A percentile compares a stretch with the other conserved stretches of the same genome.
phyloP scores from a whole-genome alignment of 2,797 vertebrate genomes.

The Simalia tracyae region DNA sequence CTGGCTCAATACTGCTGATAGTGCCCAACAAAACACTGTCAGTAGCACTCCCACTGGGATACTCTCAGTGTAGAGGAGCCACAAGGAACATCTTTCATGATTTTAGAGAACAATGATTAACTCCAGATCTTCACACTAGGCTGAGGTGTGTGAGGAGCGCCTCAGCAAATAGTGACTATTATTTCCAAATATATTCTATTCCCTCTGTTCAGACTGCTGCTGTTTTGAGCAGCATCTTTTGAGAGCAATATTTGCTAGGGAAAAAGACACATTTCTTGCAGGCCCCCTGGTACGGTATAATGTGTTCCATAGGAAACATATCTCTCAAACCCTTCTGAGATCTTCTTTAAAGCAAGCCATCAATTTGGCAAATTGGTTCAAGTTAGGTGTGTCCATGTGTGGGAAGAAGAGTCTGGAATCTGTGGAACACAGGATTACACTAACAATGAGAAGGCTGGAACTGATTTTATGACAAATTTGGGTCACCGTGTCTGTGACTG shows the following conservation, averaged over 20 bases:
- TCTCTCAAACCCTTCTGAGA: conserved; percentile 26
- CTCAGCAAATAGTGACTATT: conserved; percentile 62
- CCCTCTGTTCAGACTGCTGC: conserved; percentile 33
- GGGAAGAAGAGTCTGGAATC: not conserved
- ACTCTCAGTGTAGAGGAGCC: conserved; percentile 60
- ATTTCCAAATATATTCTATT: conserved; percentile 64
- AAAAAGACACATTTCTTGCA: conserved; percentile 36
- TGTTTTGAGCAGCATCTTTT: conserved; percentile 33
- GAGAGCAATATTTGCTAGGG: conserved; percentile 10
- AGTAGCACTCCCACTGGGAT: conserved; percentile 70
- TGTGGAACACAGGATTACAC: not conserved
- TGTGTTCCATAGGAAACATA: conserved; percentile 35
- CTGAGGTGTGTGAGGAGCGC: conserved; percentile 33
- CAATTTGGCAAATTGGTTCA: not conserved
- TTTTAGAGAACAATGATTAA: conserved; percentile 69
- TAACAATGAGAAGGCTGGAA: not conserved
- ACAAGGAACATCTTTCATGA: conserved; percentile 69
- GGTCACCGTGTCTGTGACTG: not conserved
- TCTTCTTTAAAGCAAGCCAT: conserved; percentile 21
- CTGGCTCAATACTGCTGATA: conserved; percentile 79
- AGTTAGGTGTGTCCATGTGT: not conserved
- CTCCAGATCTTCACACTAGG: conserved; percentile 61
- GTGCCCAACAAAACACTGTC: conserved; percentile 73
- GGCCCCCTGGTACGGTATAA: conserved; percentile 30
- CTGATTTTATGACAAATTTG: not conserved